Evolutionary conservation across 2,888 invertebrate genomes (phyloP), one percentile per base, ranked within the genome.

Genomic region (Cryptocheilus praepositus): DNA sequence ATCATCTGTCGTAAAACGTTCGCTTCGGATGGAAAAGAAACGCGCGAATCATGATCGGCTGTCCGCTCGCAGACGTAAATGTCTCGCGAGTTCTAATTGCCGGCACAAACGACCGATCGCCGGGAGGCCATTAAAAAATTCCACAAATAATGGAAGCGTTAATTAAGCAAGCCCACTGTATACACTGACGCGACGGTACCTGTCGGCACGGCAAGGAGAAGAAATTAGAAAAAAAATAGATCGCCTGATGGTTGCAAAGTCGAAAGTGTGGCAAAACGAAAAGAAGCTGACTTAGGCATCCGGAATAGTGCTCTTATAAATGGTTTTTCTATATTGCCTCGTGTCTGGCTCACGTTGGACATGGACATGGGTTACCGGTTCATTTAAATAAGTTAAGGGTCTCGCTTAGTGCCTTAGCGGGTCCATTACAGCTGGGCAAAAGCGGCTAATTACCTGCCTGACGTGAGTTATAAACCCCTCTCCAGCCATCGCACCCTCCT

Each of bases 311-410:
- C 77, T 78, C 82, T 88, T 88, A 87, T 88, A 88, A 87, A 88
- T 88, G 88, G 86, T 86, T 88, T 88, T 88, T 87, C 88, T 88
- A 88, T 88, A 88, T 88, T 86, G 86, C 82, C 85, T 85, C 81
- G 83, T 79, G 84, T 83, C 85, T 83, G 82, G 81, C 82, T 81
- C 83, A 77, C 83, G 81, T 74, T 81, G 83, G 83, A 83, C 85
- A 81, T 83, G 87, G 87, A 87, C 86, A 85, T 86, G 88, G 88
- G 88, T 88, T 88, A 88, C 87, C 84, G 77, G 86, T 88, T 88
- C 87, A 88, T 88, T 88, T 88, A 86, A 88, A 88, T 88, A 88
- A 88, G 88, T 88, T 88, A 88, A 88, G 87, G 87, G 86, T 86
- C 86, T 86, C 84, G 83, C 85, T 85, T 83, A 82, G 83, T 86